Evolutionary conservation across 1,140 invertebrate species (phyloP).

Genomic region (Micrasema longulum): DNA sequence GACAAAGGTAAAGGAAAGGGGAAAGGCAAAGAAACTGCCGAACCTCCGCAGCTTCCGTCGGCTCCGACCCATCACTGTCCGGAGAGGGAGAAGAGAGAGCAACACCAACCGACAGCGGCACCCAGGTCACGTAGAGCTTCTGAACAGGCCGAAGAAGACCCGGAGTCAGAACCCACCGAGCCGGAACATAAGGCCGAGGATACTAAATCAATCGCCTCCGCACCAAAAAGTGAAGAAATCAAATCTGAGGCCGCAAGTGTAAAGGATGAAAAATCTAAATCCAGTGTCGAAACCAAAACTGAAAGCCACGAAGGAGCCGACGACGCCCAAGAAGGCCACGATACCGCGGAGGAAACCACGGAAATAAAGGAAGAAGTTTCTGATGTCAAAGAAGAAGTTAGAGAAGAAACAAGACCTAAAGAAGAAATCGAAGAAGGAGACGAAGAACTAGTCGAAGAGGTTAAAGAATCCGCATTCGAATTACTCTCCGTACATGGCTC

Average conservation of each 20-base stretch:
- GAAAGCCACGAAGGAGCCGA: conserved; percentile 3
- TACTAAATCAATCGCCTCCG: background rate
- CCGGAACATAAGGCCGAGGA: background rate
- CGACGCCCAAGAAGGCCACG: background rate
- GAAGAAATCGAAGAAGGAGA: background rate
- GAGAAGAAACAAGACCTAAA: background rate
- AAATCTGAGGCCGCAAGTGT: conserved; percentile 7
- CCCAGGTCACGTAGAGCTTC: too few relatives aligned
- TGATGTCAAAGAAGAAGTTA: too few relatives aligned
- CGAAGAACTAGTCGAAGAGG: conserved; percentile 16
- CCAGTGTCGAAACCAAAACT: background rate
- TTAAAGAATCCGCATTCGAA: conserved; percentile 16
- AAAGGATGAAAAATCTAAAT: background rate
- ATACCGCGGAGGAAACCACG: too few relatives aligned
- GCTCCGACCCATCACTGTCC: too few relatives aligned
- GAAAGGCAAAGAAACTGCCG: background rate
- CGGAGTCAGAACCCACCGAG: background rate
- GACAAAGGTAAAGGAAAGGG: conserved; percentile 7
- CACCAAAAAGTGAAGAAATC: background rate
- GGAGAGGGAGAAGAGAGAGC: background rate
- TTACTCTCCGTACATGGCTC: conserved; percentile 23
- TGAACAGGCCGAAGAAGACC: background rate
- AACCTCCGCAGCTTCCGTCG: background rate
- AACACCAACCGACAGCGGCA: too few relatives aligned
- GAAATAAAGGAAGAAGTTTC: too few relatives aligned